These are phyloP conservation scores for Heliopora coerulea DNA, from an alignment of 92 coral and sea anemone species.

Conservation along the genomic window DNA sequence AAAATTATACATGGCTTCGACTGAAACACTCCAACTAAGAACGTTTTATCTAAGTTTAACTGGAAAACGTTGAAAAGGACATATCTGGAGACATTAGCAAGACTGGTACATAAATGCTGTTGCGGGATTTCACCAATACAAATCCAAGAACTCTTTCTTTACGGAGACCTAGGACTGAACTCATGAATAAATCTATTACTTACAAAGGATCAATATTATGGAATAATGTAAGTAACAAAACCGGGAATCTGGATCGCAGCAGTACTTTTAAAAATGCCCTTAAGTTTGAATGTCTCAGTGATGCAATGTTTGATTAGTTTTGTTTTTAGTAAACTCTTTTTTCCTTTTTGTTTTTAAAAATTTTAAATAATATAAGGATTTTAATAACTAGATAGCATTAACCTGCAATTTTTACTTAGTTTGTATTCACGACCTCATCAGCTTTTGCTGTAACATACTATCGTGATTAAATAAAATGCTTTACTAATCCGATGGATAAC, in stretches of 20 bases:
- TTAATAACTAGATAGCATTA: no score
- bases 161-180: conserved; percentile 15
- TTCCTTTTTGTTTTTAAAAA: no score
- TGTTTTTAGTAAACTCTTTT: neutral
- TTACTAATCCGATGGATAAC: no score
- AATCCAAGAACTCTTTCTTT: neutral
- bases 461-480: conserved; percentile 20
- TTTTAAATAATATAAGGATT: no score
- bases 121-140: neutral
- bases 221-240: conserved; percentile 11
- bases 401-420: neutral
- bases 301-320: conserved; percentile 12
- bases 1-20: conserved; percentile 35
- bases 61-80: conserved; percentile 35
- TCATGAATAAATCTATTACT: conserved; percentile 23
- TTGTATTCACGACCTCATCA: conserved; percentile 20
- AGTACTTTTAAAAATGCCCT: conserved; percentile 5
- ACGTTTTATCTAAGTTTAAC: neutral
- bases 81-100: conserved; percentile 31
- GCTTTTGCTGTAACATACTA: conserved; percentile 18
- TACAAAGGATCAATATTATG: conserved; percentile 20
- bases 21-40: conserved; percentile 25
- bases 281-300: conserved; percentile 12
- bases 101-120: conserved; percentile 2
- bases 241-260: conserved; percentile 11